Conservation (phyloP, 2,888 invertebrate genomes). For the Calephelis perditalis region DNA sequence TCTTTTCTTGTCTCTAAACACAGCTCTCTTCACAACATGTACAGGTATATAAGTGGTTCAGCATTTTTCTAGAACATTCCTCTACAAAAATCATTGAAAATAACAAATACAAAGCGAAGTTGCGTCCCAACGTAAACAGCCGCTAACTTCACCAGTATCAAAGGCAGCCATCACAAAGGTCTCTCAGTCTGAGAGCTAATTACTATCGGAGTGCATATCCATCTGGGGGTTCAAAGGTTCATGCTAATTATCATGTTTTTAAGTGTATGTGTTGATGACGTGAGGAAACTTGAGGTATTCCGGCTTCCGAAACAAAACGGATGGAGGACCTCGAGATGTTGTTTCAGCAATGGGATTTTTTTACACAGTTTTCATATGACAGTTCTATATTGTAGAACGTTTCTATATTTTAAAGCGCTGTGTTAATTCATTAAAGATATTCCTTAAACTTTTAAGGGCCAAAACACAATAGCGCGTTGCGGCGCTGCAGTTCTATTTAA, state of each 20-base stretch:
- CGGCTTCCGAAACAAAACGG: background rate
- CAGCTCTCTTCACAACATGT: too few relatives aligned
- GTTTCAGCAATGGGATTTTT: background rate
- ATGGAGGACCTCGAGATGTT: background rate
- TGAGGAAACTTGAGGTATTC: conserved; percentile 7
- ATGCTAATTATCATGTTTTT: conserved; percentile 12
- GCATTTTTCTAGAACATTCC: background rate
- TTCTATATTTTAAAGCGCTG: too few relatives aligned
- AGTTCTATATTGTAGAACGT: too few relatives aligned
- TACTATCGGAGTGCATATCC: conserved; percentile 18
- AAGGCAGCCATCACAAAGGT: conserved; percentile 31
- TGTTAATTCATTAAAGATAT: too few relatives aligned
- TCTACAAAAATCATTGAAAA: conserved; percentile 12
- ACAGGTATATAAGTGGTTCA: too few relatives aligned
- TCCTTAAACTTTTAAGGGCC: too few relatives aligned
- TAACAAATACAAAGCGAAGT: conserved; percentile 1
- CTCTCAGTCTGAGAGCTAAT: conserved; percentile 27
- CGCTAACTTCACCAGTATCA: conserved; percentile 21
- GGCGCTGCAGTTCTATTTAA: too few relatives aligned
- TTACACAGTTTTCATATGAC: too few relatives aligned
- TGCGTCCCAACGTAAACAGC: conserved; percentile 4
- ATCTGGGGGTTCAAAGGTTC: conserved; percentile 11
- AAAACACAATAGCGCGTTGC: too few relatives aligned
- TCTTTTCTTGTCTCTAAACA: too few relatives aligned
- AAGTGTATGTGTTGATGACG: conserved; percentile 17